These are phyloP conservation scores for Pinna nobilis DNA, from an alignment of 1,140 invertebrate species.

Conservation along the genomic window DNA sequence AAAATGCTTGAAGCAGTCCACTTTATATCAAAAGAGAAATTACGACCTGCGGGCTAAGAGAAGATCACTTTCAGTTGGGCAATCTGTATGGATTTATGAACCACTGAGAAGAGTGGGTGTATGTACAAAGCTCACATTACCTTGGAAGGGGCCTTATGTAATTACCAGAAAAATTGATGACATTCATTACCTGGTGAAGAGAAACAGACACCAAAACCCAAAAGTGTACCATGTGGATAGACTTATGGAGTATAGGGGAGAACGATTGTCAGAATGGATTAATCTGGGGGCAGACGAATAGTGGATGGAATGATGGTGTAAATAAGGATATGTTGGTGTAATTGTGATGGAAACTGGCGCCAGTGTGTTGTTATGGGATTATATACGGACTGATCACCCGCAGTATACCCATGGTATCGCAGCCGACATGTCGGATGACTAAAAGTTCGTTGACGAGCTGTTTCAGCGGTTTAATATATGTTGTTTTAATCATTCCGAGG, in stretches of 20 bases:
- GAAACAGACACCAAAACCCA: neutral
- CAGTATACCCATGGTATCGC: neutral
- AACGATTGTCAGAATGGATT: no score
- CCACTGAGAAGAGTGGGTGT: slow-evolving; percentile 27
- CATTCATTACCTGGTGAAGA: slow-evolving; percentile 30
- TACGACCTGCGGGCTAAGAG: slow-evolving; percentile 24
- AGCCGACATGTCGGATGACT: neutral
- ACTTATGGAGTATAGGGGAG: slow-evolving; percentile 3
- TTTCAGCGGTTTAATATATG: neutral
- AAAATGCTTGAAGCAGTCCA: slow-evolving; percentile 9
- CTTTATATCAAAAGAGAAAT: slow-evolving; percentile 20
- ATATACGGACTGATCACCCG: neutral
- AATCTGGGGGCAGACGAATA: neutral
- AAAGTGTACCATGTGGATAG: slow-evolving; percentile 5
- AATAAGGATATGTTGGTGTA: neutral
- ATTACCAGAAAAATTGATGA: slow-evolving; percentile 32
- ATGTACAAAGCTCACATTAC: slow-evolving; percentile 33
- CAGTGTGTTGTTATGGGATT: neutral
- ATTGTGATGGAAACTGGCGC: no score
- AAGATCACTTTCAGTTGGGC: slow-evolving; percentile 12
- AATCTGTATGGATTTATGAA: slow-evolving; percentile 42
- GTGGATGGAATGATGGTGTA: neutral
- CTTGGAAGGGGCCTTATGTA: slow-evolving; percentile 42
- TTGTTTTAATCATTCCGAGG: neutral
- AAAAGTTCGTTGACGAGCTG: neutral